phyloP scores from a whole-genome alignment of 2,888 invertebrate genomes.

The Drosophila kambysellisi region DNA sequence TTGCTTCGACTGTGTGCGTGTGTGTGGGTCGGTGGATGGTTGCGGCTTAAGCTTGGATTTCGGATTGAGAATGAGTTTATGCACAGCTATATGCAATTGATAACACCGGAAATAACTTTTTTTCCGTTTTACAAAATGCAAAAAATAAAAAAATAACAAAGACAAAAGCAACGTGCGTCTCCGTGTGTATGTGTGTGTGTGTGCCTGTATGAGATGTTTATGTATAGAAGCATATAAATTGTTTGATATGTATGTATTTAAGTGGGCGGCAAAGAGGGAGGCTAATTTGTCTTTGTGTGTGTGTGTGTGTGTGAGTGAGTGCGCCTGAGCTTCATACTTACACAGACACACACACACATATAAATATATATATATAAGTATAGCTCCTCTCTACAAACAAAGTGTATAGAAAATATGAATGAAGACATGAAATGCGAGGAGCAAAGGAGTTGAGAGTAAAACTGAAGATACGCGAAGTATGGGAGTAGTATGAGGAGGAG shows the following conservation, averaged over 20 bases:
- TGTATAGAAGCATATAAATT: constrained; percentile 60
- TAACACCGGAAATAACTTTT: constrained; percentile 73
- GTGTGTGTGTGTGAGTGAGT: constrained; percentile 45
- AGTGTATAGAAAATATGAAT: constrained; percentile 81
- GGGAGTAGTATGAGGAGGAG: too few relatives aligned
- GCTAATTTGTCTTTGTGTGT: constrained; percentile 43
- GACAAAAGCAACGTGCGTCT: constrained; percentile 27
- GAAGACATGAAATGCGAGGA: constrained; percentile 58
- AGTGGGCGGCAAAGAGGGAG: constrained; percentile 34
- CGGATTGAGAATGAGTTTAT: constrained; percentile 40
- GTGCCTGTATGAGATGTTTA: constrained; percentile 58
- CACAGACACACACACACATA: constrained; percentile 6
- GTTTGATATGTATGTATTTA: constrained; percentile 27
- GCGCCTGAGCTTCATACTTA: constrained; percentile 61
- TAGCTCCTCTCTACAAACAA: constrained; percentile 70
- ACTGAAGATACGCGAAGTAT: constrained; percentile 6
- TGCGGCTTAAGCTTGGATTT: constrained; percentile 40
- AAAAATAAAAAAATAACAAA: constrained; percentile 26
- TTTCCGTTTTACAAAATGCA: constrained; percentile 58
- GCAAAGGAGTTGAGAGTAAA: constrained; percentile 53
- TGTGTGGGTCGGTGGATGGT: constrained; percentile 37
- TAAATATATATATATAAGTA: not conserved
- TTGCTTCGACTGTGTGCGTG: constrained; percentile 20
- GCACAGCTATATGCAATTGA: constrained; percentile 61
- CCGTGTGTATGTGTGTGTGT: constrained; percentile 12